Conservation (phyloP, 2,797 vertebrate species). For the Craterocephalus amniculus region DNA sequence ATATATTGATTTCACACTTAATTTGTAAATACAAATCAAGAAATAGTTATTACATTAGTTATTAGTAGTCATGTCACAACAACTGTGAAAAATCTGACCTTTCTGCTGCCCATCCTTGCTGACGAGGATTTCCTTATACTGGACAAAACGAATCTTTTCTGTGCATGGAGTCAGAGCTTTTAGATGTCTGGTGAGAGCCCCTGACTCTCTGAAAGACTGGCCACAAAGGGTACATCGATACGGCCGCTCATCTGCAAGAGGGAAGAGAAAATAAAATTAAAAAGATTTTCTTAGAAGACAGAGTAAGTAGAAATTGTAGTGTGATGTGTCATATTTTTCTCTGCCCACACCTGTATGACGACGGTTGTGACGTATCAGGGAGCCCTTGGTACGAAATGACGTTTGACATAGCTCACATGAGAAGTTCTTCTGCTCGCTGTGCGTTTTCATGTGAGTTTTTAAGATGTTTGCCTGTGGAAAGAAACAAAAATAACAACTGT, state of each 20-base stretch:
- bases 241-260: constrained; percentile 90
- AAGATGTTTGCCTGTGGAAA: constrained; percentile 90
- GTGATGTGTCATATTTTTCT: not conserved
- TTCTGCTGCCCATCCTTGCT: constrained; percentile 87
- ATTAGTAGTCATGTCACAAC: no score
- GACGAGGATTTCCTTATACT: constrained; percentile 90
- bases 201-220: constrained; percentile 96
- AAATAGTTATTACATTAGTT: no score
- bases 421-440: constrained; percentile 96
- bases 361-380: constrained; percentile 94
- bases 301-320: no score
- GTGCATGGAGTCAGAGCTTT: constrained; percentile 97
- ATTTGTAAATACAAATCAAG: not conserved
- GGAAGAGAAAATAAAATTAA: not conserved
- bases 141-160: constrained; percentile 92
- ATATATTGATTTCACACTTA: not conserved
- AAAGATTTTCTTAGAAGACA: not conserved
- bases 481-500: not conserved
- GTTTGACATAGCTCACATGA: constrained; percentile 91
- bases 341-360: constrained; percentile 91
- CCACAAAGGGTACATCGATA: constrained; percentile 95
- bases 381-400: constrained; percentile 96
- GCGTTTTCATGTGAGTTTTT: constrained; percentile 96
- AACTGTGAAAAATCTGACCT: constrained; percentile 75
- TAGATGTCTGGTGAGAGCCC: constrained; percentile 94